Evolutionary conservation across 2,888 invertebrate genomes (phyloP), one percentile per base, ranked within the genome.

Genomic region (Leptinotarsa tumamoca): DNA sequence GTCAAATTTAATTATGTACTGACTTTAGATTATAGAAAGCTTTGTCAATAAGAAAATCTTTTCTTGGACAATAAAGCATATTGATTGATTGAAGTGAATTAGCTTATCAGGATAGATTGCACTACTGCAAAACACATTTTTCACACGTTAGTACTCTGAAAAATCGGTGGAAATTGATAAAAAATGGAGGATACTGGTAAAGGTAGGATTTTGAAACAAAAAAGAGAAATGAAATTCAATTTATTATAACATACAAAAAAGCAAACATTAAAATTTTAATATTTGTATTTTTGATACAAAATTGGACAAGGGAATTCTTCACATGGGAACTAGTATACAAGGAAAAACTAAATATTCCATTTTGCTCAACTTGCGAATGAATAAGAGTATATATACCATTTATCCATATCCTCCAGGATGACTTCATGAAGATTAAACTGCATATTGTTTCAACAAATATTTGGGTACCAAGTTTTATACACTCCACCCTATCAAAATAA

Each of bases 221-320:
- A 43, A 43, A 13, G 33, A 15, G 15, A 73, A 73, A 73, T 69
- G 18, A 52, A 69, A 50, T 73, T 72, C 51, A 69, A 69, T 77
- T 78, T 71, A 73, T 72, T 78, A 75, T 33, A 63, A 63, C 75
- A 78, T 78, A 75, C 74, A 75, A 78, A 78, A 43, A 78, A 78
- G 78, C 78, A 78, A 78, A 78, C 76, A 78, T 76, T 78, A 72
- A 72, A 78, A 78, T 69, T 68, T 68, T 23, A 67, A 67, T 72
- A 50, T 71, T 68, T 68, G 71, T 76, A 72, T 70, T 58, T 71
- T 61, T 69, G 4, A 73, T 75, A 75, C 71, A 68, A 76, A 76
- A 72, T 56, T 52, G 52, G 51, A 51, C 63, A 23, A 66, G 51
- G 52, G 66, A 14, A 17, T 17, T 52, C 15, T 17, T 52, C 17